Percentiles rank a stretch among this genome's conserved stretches.
Conservation (phyloP, 2,113 vertebrate genomes). For the Xenopus laevis region DNA sequence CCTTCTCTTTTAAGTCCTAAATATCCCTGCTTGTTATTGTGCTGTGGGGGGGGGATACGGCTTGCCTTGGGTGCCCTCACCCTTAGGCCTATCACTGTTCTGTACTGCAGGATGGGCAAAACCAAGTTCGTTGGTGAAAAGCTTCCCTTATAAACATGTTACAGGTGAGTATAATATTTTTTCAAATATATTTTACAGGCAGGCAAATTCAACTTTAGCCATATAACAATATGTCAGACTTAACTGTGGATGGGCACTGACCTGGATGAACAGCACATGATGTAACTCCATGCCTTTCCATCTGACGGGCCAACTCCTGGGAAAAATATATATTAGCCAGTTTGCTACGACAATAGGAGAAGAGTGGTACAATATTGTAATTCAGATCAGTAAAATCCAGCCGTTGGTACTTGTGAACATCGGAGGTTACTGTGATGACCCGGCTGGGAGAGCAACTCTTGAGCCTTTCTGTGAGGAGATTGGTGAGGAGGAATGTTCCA, state of each 20-base stretch:
- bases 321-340: constrained; percentile 76
- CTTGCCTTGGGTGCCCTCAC: too few relatives aligned
- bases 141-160: too few relatives aligned
- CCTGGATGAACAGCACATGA: constrained; percentile 69
- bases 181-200: too few relatives aligned
- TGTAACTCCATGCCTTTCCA: constrained; percentile 65
- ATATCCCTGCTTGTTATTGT: too few relatives aligned
- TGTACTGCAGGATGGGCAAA: too few relatives aligned
- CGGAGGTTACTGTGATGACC: constrained; percentile 70
- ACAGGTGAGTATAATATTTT: too few relatives aligned
- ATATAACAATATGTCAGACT: not conserved
- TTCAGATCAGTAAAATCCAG: constrained; percentile 74
- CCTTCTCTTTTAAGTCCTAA: too few relatives aligned
- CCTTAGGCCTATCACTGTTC: too few relatives aligned
- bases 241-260: constrained; percentile 36
- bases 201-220: too few relatives aligned
- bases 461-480: constrained; percentile 65
- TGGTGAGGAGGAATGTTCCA: constrained; percentile 74
- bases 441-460: constrained; percentile 68
- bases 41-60: too few relatives aligned
- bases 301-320: constrained; percentile 64
- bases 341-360: constrained; percentile 76
- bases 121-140: too few relatives aligned
- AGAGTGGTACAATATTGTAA: constrained; percentile 72
- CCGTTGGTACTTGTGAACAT: constrained; percentile 70